Evolutionary conservation across 2,113 vertebrate genomes (phyloP).

Genomic region (Pantherophis guttatus): DNA sequence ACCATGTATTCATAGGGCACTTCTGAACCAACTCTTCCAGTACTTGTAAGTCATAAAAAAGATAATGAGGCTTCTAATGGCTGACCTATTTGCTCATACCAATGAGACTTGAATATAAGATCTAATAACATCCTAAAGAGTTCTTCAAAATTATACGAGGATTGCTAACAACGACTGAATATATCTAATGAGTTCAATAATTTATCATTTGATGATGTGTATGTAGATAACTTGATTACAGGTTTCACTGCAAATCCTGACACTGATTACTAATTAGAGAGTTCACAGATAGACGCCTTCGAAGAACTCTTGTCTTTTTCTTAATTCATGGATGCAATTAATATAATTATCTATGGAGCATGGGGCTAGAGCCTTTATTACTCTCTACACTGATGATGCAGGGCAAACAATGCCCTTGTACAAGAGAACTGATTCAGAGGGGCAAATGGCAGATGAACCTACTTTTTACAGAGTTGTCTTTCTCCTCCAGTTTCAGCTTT

Average conservation of each 20-base stretch:
- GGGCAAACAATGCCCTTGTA: not conserved
- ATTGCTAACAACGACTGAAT: not conserved
- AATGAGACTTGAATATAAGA: not conserved
- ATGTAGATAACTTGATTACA: conserved; percentile 24
- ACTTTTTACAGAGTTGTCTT: not conserved
- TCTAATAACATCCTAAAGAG: not conserved
- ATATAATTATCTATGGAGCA: conserved; percentile 7
- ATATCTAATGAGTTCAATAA: conserved; percentile 19
- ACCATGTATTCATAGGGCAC: not conserved
- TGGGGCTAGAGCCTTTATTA: not conserved
- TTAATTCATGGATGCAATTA: conserved; percentile 6
- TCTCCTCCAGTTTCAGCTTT: not conserved
- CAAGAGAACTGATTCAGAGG: not conserved
- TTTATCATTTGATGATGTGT: conserved; percentile 19
- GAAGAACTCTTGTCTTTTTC: not conserved
- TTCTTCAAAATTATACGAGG: conserved; percentile 11
- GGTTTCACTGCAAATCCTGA: conserved; percentile 13
- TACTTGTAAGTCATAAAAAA: not conserved
- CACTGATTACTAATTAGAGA: conserved; percentile 20
- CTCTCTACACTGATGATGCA: not conserved
- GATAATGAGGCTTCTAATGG: not conserved
- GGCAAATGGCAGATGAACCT: not conserved
- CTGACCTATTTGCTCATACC: not conserved
- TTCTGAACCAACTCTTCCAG: not conserved
- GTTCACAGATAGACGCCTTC: conserved; percentile 10